Percentiles rank a stretch among this genome's conserved stretches.
phyloP scores from a whole-genome alignment of 2,113 vertebrate species.

The Scomber scombrus region DNA sequence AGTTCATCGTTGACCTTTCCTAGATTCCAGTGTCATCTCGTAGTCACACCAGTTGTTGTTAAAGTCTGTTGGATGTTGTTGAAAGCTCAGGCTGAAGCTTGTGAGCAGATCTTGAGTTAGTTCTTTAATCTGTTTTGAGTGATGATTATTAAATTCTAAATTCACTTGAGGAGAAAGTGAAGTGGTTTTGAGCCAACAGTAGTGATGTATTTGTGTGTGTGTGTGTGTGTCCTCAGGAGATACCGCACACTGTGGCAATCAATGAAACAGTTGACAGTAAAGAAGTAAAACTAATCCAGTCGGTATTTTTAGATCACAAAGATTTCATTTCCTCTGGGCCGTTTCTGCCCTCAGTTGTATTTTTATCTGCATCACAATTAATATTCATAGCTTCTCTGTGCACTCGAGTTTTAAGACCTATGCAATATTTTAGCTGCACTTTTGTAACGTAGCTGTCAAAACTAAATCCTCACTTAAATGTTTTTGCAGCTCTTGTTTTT shows the following conservation, averaged over 20 bases:
- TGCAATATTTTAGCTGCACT: background rate
- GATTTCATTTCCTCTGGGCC: background rate
- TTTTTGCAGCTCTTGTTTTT: background rate
- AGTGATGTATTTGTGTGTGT: constrained; percentile 27
- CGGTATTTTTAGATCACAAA: constrained; percentile 62
- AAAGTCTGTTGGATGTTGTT: too few species aligned
- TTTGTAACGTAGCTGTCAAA: background rate
- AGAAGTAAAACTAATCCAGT: constrained; percentile 27
- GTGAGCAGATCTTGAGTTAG: too few species aligned
- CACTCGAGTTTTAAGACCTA: background rate
- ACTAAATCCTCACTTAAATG: too few species aligned
- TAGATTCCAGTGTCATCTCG: too few species aligned
- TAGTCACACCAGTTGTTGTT: too few species aligned
- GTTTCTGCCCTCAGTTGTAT: constrained; percentile 10
- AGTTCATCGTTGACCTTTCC: too few species aligned
- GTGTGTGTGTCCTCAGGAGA: background rate
- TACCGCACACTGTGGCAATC: constrained; percentile 6
- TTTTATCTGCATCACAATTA: constrained; percentile 22
- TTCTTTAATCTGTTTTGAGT: too few species aligned
- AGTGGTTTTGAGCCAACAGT: background rate
- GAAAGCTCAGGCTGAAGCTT: too few species aligned
- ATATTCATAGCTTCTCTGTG: background rate
- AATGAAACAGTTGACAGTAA: constrained; percentile 17
- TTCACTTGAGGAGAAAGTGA: background rate
- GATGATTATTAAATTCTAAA: background rate